Evolutionary conservation across 2,797 vertebrate species (phyloP).

Genomic region (Ibycter americanus): DNA sequence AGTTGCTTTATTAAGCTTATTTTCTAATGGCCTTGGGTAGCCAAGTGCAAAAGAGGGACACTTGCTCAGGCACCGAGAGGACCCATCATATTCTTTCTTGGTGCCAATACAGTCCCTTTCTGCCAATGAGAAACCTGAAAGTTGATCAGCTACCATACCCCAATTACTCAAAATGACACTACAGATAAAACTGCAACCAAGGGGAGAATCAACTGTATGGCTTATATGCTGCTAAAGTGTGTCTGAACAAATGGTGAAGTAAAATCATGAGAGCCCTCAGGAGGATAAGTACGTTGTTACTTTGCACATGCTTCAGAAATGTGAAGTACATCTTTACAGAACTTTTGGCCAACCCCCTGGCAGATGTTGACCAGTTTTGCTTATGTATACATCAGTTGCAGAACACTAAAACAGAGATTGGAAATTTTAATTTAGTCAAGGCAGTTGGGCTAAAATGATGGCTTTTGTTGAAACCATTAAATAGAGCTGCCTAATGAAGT

Average conservation of each 20-base stretch:
- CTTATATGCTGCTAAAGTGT: constrained; percentile 85
- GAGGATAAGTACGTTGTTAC: constrained; percentile 85
- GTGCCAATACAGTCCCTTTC: constrained; percentile 85
- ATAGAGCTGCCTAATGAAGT: constrained; percentile 86
- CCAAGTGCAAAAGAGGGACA: constrained; percentile 85
- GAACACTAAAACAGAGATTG: constrained; percentile 87
- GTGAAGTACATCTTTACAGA: constrained; percentile 85
- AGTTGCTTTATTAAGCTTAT: constrained; percentile 83
- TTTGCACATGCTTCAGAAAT: constrained; percentile 89
- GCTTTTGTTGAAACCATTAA: constrained; percentile 86
- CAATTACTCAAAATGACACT: constrained; percentile 91
- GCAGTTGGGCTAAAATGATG: constrained; percentile 89
- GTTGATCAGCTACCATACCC: constrained; percentile 87
- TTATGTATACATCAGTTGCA: constrained; percentile 85
- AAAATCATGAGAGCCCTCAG: constrained; percentile 83
- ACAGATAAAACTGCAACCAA: constrained; percentile 93
- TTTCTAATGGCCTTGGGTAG: constrained; percentile 85
- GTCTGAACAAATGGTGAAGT: constrained; percentile 86
- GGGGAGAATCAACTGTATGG: constrained; percentile 94
- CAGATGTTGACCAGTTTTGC: constrained; percentile 91
- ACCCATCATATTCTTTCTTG: constrained; percentile 81
- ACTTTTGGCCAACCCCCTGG: constrained; percentile 85
- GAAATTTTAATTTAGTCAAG: constrained; percentile 88
- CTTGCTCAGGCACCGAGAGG: constrained; percentile 83
- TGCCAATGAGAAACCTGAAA: constrained; percentile 89